Evolutionary conservation across 2,888 invertebrate genomes (phyloP).

Genomic region (Brachycybe producta): DNA sequence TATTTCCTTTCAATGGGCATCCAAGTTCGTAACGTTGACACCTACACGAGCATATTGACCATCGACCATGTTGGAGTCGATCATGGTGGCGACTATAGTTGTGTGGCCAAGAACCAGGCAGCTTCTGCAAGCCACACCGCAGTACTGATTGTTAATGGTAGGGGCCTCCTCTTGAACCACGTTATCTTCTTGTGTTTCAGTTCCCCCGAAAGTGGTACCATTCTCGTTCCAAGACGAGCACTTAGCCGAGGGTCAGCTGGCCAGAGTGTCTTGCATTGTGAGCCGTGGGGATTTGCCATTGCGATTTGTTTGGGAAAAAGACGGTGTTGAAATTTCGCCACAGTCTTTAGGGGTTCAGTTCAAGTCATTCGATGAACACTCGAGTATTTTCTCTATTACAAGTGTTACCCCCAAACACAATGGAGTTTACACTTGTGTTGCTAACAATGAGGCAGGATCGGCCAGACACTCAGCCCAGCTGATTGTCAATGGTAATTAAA

Average conservation of each 20-base stretch:
- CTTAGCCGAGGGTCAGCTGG: constrained; percentile 14
- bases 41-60: constrained; percentile 20
- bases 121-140: constrained; percentile 20
- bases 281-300: constrained; percentile 17
- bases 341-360: constrained; percentile 10
- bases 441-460: constrained; percentile 12
- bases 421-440: constrained; percentile 15
- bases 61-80: constrained; percentile 19
- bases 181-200: constrained; percentile 7
- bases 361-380: constrained; percentile 15
- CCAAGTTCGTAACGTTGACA: constrained; percentile 18
- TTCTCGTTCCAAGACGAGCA: constrained; percentile 16
- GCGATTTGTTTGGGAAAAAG: constrained; percentile 13
- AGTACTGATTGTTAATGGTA: constrained; percentile 20
- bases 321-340: constrained; percentile 6
- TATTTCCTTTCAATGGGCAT: not conserved
- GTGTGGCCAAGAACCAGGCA: constrained; percentile 19
- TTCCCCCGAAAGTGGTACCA: constrained; percentile 17
- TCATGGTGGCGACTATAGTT: constrained; percentile 20
- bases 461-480: constrained; percentile 13
- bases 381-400: constrained; percentile 14
- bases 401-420: constrained; percentile 9
- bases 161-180: constrained; percentile 15
- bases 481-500: constrained; percentile 16
- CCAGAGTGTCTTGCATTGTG: constrained; percentile 15